These are phyloP conservation scores for Aporrectodea caliginosa DNA, from an alignment of 1,140 invertebrate genomes.

Conservation along the genomic window DNA sequence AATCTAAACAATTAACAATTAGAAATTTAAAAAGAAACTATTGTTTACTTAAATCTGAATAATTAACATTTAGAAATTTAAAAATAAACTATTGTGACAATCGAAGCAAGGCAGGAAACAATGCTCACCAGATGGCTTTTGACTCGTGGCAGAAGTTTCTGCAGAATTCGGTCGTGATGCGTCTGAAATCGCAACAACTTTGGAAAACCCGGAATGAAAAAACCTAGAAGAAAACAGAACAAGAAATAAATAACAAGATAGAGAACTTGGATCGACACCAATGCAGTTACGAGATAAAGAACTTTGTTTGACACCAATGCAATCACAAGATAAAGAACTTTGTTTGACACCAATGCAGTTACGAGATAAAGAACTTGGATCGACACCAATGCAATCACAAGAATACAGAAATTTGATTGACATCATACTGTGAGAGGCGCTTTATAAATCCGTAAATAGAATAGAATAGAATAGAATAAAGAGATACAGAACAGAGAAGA, in stretches of 20 bases:
- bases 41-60: too few species aligned
- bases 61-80: background rate
- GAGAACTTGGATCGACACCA: background rate
- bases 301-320: background rate
- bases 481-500: background rate
- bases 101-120: too few species aligned
- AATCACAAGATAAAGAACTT: background rate
- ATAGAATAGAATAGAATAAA: background rate
- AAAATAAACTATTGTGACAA: conserved; percentile 1
- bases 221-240: conserved; percentile 55
- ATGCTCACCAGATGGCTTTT: conserved; percentile 77
- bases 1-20: too few species aligned
- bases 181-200: conserved; percentile 90
- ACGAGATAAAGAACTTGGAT: background rate
- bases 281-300: background rate
- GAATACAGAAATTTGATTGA: background rate
- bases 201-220: conserved; percentile 96
- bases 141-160: conserved; percentile 89
- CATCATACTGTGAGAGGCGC: too few species aligned
- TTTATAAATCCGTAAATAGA: too few species aligned
- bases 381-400: background rate
- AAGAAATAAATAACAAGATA: conserved; percentile 9
- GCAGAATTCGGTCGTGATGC: conserved; percentile 94
- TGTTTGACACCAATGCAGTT: background rate
- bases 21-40: conserved; percentile 10